Evolutionary conservation across 2,888 invertebrate genomes (phyloP), one percentile per base, ranked within the genome.

Genomic region (Cordilura impudica): DNA sequence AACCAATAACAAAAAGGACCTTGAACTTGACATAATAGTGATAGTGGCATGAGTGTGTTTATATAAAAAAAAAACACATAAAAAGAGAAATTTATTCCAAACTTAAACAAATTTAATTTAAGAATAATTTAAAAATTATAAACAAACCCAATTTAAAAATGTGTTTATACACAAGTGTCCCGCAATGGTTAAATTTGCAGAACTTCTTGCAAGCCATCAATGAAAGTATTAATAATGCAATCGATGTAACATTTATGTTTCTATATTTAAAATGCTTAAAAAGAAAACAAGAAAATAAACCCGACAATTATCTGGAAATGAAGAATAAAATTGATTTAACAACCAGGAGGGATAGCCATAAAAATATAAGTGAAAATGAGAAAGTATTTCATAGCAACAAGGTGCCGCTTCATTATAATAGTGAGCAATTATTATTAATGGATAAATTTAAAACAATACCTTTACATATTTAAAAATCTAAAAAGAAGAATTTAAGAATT

Each of bases 81-180:
- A n/a, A 54, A 16, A 53, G 5, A 12, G 12, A 7, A 21, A 39
- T 10, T 18, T 45, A 47, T 29, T 19, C 14, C 1, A 26, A 49
- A 45, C 21, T 12, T 12, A n/a, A n/a, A 58, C 39, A 21, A 18
- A 39, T 39, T n/a, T 4, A 39, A 35, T 12, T 35, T 12, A 12
- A 35, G n/a, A 39, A 4, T 0, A 39, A n/a, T 12, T n/a, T 3
- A 39, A n/a, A 31, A 8, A 7, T 31, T 6, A 26, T 6, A 26
- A 3, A 6, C 6, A 26, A 26, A 4, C 26, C 26, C 26, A 4
- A 4, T 6, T 26, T 10, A 31, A 70, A 60, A 19, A 79, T 79
- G 78, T 79, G 78, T 71, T 79, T 79, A 66, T 79, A 79, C 35
- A 79, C 71, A 71, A 75, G 75, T 45, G 78, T 75, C 18, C 78